phyloP scores from a whole-genome alignment of 2,113 vertebrate genomes.

The Sporophila hypoxantha region DNA sequence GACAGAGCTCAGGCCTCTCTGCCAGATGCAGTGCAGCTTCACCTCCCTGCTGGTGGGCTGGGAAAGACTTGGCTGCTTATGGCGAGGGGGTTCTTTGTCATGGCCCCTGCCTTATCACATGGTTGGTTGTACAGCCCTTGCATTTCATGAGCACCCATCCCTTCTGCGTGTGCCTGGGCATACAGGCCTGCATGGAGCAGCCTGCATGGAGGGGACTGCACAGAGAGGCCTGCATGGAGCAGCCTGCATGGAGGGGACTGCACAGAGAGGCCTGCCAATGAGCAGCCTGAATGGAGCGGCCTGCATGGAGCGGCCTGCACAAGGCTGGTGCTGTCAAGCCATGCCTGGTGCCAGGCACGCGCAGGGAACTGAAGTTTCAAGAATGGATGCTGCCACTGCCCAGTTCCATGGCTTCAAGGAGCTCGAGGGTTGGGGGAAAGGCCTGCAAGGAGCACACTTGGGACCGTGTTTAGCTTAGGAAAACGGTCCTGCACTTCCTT shows the following conservation, averaged over 20 bases:
- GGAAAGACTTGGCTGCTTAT: background rate
- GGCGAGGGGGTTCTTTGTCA: accelerated
- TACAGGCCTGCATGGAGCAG: no score
- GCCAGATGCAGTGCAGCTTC: background rate
- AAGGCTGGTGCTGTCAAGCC: background rate
- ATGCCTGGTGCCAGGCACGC: background rate
- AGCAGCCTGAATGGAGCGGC: no score
- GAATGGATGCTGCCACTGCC: background rate
- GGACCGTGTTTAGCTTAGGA: background rate
- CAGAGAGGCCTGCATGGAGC: background rate
- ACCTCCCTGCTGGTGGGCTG: background rate
- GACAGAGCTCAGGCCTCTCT: background rate
- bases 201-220: background rate
- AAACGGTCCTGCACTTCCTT: background rate
- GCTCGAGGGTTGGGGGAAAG: background rate
- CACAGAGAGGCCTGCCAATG: background rate
- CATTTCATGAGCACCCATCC: background rate
- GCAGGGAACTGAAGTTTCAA: accelerated
- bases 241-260: background rate
- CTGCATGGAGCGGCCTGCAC: background rate
- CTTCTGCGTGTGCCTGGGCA: background rate
- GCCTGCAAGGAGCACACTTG: background rate
- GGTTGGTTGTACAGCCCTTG: background rate
- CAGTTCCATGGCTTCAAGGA: background rate
- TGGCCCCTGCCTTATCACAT: no score